Base-by-base conservation (phyloP, 2,888 invertebrate genomes). In the Leucophora obtusa region DNA sequence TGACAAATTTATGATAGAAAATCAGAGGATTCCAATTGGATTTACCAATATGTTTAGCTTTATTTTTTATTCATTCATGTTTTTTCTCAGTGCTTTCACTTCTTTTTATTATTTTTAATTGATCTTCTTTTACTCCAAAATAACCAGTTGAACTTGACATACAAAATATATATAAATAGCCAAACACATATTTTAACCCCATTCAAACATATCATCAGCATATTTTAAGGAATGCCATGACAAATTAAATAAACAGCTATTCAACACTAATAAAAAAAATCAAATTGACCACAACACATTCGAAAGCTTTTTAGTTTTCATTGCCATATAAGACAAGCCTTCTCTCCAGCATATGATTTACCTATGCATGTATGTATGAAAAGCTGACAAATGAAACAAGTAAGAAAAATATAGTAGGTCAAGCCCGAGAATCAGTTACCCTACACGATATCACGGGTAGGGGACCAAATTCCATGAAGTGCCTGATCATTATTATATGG, bases 101-200 rank as follows among this genome's bases (percentile, higher is more conserved):
- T 14, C 3, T n/a, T 47, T 14, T n/a, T n/a, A 10, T 47, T 47
- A n/a, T n/a, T 47, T 47, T 47, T n/a, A n/a, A 47, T 47, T 47
- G 43, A 17, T 10, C 18, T 18, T 38, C 4, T 17, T 50, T 28
- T n/a, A n/a, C 9, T 9, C n/a, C 47, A 15, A 28, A 17, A 43
- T 24, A 47, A 28, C 47, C 62, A 62, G 15, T 53, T 65, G 21
- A 65, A 65, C 65, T 65, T 53, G 63, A 63, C 63, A 63, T 51
- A 63, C 35, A 10, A 43, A 43, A 8, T 21, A 17, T n/a, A n/a
- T 38, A 38, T 35, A 24, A 24, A 24, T 43, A n/a, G 43, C 1
- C 58, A 35, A 2, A 58, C 35, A 18, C 5, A 21, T 11, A 38
- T n/a, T 14, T 9, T 14, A n/a, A 11, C 33, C 11, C 28, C 28